Percentiles rank a stretch among this genome's conserved stretches.
Evolutionary conservation across 2,888 invertebrate genomes (phyloP).

Genomic region (Xestoiulus laeticollis): DNA sequence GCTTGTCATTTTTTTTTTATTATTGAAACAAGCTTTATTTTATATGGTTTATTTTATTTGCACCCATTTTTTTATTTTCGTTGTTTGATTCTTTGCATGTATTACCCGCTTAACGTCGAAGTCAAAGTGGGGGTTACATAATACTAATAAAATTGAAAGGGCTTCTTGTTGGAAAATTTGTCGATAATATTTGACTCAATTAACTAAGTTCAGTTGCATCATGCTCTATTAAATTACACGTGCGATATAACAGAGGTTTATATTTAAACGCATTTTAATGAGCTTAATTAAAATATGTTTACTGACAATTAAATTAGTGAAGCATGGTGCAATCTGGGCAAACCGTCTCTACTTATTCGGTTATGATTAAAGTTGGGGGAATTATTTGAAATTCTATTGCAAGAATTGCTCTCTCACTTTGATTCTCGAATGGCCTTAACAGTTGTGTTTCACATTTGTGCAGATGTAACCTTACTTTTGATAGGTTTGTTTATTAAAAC

Average conservation of each 20-base stretch:
- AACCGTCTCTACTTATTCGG: not conserved
- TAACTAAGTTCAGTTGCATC: not conserved
- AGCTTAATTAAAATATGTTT: not conserved
- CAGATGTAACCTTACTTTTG: not conserved
- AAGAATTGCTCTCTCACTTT: not conserved
- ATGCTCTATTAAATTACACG: not conserved
- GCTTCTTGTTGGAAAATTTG: not conserved
- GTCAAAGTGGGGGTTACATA: not conserved
- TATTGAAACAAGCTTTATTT: conserved; percentile 28
- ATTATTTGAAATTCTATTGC: too few species aligned
- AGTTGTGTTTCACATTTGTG: not conserved
- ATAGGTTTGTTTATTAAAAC: conserved; percentile 34
- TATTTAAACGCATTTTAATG: not conserved
- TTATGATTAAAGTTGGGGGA: not conserved
- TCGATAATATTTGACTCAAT: not conserved
- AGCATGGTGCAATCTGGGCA: not conserved
- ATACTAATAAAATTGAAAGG: not conserved
- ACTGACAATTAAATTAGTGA: not conserved
- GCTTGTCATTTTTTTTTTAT: conserved; percentile 32
- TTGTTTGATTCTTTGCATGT: not conserved
- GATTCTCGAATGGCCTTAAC: not conserved
- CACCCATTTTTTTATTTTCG: not conserved
- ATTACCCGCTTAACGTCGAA: not conserved
- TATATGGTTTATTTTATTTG: conserved; percentile 40
- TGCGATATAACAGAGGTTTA: not conserved